phyloP scores from a whole-genome alignment of 2,113 vertebrate genomes.

The Bubo scandiacus region DNA sequence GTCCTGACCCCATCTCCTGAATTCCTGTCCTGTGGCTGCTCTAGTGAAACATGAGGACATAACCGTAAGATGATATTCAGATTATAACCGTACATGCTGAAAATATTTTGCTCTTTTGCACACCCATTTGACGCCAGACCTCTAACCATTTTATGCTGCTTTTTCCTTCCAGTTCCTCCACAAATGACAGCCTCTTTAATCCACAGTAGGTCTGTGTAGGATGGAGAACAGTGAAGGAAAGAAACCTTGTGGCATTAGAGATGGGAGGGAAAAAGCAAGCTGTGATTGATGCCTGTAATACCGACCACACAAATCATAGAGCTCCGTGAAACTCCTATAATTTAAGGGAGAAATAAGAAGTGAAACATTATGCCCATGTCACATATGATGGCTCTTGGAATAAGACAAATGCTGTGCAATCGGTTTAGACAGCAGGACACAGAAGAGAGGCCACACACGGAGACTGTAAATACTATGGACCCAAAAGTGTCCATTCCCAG shows the following conservation, averaged over 20 bases:
- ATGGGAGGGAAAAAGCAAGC: background rate
- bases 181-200: background rate
- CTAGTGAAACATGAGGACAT: background rate
- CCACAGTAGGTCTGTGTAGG: background rate
- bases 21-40: background rate
- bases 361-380: background rate
- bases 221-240: background rate
- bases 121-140: background rate
- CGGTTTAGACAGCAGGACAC: background rate
- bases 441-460: background rate
- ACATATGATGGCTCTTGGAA: background rate
- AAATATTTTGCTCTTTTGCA: background rate
- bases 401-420: background rate
- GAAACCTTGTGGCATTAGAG: background rate
- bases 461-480: background rate
- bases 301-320: background rate
- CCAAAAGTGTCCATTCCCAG: background rate
- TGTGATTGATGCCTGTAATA: constrained; percentile 15
- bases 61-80: background rate
- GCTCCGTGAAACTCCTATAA: background rate
- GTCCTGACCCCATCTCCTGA: background rate
- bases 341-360: background rate
- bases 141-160: background rate
- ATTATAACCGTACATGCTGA: background rate
- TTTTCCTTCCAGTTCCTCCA: background rate